Conservation (phyloP, 1,140 invertebrate genomes). For the Wiebesia pumilae region DNA sequence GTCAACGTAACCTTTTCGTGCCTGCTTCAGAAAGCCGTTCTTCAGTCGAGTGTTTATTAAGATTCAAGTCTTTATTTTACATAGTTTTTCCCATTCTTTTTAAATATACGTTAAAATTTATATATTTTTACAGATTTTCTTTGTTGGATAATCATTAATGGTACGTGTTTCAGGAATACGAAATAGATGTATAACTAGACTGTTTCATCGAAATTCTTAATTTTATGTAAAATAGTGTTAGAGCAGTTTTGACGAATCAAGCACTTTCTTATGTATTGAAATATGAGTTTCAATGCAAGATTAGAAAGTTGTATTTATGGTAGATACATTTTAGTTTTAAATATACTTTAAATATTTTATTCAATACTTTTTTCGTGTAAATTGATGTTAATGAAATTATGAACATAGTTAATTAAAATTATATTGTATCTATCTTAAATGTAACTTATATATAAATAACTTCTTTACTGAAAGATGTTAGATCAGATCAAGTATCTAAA, state of each 20-base stretch:
- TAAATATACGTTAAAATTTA: conserved; percentile 6
- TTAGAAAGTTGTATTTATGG: background rate
- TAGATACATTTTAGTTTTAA: background rate
- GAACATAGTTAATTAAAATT: conserved; percentile 1
- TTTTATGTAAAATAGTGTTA: background rate
- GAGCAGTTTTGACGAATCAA: background rate
- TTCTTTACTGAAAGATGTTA: background rate
- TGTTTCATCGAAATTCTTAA: background rate
- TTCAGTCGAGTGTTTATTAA: conserved; percentile 73
- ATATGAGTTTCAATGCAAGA: background rate
- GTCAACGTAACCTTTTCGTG: conserved; percentile 77
- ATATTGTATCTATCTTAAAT: background rate
- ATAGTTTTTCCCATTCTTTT: background rate
- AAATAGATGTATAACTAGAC: background rate
- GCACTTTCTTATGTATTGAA: background rate
- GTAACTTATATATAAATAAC: background rate
- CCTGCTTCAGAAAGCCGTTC: conserved; percentile 71
- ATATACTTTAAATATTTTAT: background rate
- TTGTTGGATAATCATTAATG: background rate
- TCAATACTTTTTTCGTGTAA: conserved; percentile 5
- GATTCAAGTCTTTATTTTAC: background rate
- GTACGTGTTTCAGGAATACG: background rate
- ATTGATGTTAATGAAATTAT: background rate
- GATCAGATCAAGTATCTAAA: background rate
- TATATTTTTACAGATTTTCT: background rate